These are phyloP conservation scores for Nyctibius grandis DNA, from an alignment of 2,797 vertebrate genomes.

Conservation along the genomic window DNA sequence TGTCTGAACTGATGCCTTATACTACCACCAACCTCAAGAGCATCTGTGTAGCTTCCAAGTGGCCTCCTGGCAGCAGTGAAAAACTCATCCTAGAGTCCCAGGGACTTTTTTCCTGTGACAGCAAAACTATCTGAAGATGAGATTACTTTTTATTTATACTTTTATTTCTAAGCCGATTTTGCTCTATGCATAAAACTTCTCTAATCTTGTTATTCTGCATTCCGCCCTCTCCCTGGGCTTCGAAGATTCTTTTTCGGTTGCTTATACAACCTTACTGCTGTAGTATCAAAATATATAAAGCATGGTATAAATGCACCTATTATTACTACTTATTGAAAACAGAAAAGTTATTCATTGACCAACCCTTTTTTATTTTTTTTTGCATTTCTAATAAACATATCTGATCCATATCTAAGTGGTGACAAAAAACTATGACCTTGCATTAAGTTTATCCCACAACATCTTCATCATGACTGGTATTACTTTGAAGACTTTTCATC, in stretches of 20 bases:
- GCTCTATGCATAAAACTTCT: not conserved
- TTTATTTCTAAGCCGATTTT: not conserved
- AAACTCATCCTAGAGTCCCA: not conserved
- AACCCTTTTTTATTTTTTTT: not conserved
- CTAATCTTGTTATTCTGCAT: not conserved
- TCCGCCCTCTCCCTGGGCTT: not conserved
- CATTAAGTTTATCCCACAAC: not conserved
- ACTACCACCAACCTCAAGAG: not conserved
- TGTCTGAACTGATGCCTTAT: not conserved
- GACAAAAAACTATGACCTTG: not conserved
- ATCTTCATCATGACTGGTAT: not conserved
- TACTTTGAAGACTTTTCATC: not conserved
- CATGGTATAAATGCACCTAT: not conserved
- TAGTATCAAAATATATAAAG: not conserved
- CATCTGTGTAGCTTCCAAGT: not conserved
- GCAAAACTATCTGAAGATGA: not conserved
- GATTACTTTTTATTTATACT: not conserved
- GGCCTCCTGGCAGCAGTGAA: not conserved
- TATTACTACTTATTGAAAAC: not conserved
- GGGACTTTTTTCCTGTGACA: not conserved
- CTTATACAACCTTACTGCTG: not conserved
- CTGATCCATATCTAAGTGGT: not conserved
- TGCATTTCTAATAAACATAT: not conserved
- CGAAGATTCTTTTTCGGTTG: not conserved
- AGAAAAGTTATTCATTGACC: conserved; percentile 3